Evolutionary conservation across 1,140 invertebrate species (phyloP).

Genomic region (Anastatus disparis): DNA sequence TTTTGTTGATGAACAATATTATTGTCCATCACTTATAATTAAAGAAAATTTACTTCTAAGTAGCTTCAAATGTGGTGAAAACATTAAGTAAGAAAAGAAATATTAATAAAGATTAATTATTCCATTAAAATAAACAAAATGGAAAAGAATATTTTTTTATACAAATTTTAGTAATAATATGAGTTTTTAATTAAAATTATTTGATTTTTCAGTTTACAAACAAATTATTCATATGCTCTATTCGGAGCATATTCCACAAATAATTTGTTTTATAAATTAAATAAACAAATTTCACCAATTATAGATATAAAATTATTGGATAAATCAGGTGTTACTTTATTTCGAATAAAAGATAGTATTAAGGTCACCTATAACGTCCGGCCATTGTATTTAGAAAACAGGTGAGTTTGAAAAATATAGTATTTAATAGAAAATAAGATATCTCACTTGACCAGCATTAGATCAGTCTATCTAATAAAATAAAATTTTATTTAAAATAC

Average conservation of each 20-base stretch:
- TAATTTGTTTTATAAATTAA: conserved; percentile 69
- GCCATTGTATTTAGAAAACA: conserved; percentile 66
- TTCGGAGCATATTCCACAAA: conserved; percentile 73
- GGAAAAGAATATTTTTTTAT: no score
- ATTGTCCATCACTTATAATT: conserved; percentile 74
- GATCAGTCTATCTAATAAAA: no score
- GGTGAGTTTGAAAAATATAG: conserved; percentile 39
- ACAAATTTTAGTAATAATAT: no score
- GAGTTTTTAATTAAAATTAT: neutral
- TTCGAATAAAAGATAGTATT: conserved; percentile 70
- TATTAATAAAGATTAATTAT: no score
- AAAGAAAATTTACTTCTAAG: conserved; percentile 73
- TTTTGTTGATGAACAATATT: conserved; percentile 73
- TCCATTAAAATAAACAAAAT: no score
- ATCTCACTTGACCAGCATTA: no score
- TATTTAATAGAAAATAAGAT: neutral
- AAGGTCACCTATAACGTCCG: conserved; percentile 72
- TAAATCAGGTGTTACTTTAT: conserved; percentile 67
- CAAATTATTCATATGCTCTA: conserved; percentile 72
- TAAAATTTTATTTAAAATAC: no score
- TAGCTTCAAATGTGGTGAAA: conserved; percentile 68
- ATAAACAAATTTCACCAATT: conserved; percentile 74
- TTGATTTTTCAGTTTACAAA: conserved; percentile 64
- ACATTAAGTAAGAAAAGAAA: conserved; percentile 69
- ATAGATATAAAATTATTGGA: conserved; percentile 67